Evolutionary conservation across 2,888 invertebrate species (phyloP), one percentile per base, ranked within the genome.

Genomic region (Mesorhabditis sp.): DNA sequence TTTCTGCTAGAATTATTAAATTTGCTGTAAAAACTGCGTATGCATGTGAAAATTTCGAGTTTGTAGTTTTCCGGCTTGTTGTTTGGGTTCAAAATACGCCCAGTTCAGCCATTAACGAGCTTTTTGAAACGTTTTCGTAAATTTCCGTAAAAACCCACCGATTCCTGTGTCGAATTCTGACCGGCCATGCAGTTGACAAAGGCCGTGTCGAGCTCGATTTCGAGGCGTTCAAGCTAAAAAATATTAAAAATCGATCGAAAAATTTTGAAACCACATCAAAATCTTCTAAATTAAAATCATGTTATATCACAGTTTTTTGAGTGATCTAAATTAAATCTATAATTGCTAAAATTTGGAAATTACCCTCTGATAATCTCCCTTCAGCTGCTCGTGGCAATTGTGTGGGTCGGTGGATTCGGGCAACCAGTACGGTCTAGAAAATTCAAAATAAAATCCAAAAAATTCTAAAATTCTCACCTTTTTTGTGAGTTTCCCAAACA

Each of bases 291-390:
- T 62, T 41, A 5, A 62, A 5, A 41, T 62, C 4, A 5, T 28
- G 62, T 62, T 62, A 5, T 62, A 28, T 4, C 15, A 62, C 4
- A 62, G 62, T 4, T 41, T 62, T 4, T 28, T 62, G 3, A 65
- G 28, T 68, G n/a, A 50, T 67, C 62, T 63, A 5, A 28, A 43
- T n/a, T n/a, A n/a, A n/a, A n/a, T n/a, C n/a, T n/a, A n/a, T n/a
- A n/a, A n/a, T n/a, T n/a, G n/a, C n/a, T n/a, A n/a, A n/a, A n/a
- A n/a, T n/a, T n/a, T n/a, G n/a, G n/a, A n/a, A n/a, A n/a, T n/a
- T n/a, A 79, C 77, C 43, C 73, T 68, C 65, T 69, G 76, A 45
- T 80, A 80, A 45, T 80, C 80, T 44, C 76, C 78, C 68, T 77
- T 78, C 65, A 80, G 68, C 62, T 76, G 77, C 42, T 78, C 73